phyloP scores from a whole-genome alignment of 2,888 invertebrate genomes.

The Drosophila lacicola region DNA sequence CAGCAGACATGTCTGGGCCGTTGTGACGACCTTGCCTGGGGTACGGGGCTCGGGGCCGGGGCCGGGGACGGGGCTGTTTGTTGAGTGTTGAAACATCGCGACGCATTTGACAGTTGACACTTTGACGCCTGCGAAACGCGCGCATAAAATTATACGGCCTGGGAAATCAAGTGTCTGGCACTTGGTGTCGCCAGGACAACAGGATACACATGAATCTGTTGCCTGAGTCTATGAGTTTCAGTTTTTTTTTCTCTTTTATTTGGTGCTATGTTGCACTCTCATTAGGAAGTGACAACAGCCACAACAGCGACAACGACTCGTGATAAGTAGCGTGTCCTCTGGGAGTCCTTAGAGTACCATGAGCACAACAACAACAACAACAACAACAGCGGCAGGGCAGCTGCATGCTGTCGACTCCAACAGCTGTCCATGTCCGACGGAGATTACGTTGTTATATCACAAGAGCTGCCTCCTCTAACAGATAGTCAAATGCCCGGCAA shows the following conservation, averaged over 20 bases:
- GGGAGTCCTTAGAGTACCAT: slow-evolving; percentile 56
- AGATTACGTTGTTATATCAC: slow-evolving; percentile 62
- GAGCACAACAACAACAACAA: slow-evolving; percentile 48
- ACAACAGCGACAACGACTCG: slow-evolving; percentile 50
- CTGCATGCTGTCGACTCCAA: slow-evolving; percentile 32
- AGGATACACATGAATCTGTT: slow-evolving; percentile 48
- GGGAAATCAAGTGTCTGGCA: slow-evolving; percentile 72
- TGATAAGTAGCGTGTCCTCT: slow-evolving; percentile 67
- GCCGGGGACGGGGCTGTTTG: slow-evolving; percentile 2
- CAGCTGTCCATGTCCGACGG: slow-evolving; percentile 55
- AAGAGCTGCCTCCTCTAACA: slow-evolving; percentile 2
- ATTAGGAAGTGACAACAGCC: slow-evolving; percentile 74
- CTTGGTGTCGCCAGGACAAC: slow-evolving; percentile 64
- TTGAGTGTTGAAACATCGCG: slow-evolving; percentile 62
- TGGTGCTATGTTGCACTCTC: slow-evolving; percentile 72
- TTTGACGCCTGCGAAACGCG: slow-evolving; percentile 54
- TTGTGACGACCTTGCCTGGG: slow-evolving; percentile 49
- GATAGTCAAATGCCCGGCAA: slow-evolving; percentile 30
- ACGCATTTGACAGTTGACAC: slow-evolving; percentile 73
- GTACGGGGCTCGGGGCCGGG: slow-evolving; percentile 2
- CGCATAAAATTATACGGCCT: slow-evolving; percentile 73
- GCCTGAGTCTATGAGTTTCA: slow-evolving; percentile 3
- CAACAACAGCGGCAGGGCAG: slow-evolving; percentile 54
- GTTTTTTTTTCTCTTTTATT: slow-evolving; percentile 32
- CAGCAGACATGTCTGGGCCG: slow-evolving; percentile 44